Evolutionary conservation across 2,888 invertebrate species (phyloP).

Genomic region (Orchestes rusci): DNA sequence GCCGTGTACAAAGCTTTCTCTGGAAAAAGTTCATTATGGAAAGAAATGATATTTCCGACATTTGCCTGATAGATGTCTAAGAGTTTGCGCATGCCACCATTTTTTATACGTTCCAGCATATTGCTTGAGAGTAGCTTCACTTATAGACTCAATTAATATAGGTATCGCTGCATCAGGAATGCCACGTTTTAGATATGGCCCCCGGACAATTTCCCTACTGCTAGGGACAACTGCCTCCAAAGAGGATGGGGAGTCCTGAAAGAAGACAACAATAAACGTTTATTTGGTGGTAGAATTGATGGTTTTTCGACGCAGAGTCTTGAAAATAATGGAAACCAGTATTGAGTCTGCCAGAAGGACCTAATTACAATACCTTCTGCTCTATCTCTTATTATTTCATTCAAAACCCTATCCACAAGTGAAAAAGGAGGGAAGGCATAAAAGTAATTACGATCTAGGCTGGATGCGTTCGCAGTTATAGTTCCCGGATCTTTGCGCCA

Average conservation of each 20-base stretch:
- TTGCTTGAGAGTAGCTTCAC: background rate
- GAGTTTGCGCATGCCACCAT: background rate
- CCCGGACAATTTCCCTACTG: conserved; percentile 11
- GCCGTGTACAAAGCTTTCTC: background rate
- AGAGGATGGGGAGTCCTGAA: conserved; percentile 9
- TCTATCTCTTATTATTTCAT: background rate
- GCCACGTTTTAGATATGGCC: background rate
- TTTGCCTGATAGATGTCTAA: no score
- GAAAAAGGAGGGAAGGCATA: background rate
- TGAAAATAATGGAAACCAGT: background rate
- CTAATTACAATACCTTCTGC: background rate
- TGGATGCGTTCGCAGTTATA: background rate
- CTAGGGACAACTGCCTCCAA: conserved; percentile 7
- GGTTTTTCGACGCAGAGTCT: background rate
- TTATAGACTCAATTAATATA: background rate
- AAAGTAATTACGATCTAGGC: background rate
- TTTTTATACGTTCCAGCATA: background rate
- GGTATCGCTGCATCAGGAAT: background rate
- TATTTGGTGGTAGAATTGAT: background rate
- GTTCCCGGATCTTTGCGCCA: background rate
- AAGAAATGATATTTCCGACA: background rate
- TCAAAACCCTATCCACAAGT: background rate
- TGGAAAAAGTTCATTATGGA: background rate
- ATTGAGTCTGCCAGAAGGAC: background rate
- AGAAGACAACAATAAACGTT: conserved; percentile 6